A percentile compares a stretch with the other conserved stretches of the same genome.
phyloP scores from a whole-genome alignment of 2,113 vertebrate genomes.

The Aspiorhynchus laticeps region DNA sequence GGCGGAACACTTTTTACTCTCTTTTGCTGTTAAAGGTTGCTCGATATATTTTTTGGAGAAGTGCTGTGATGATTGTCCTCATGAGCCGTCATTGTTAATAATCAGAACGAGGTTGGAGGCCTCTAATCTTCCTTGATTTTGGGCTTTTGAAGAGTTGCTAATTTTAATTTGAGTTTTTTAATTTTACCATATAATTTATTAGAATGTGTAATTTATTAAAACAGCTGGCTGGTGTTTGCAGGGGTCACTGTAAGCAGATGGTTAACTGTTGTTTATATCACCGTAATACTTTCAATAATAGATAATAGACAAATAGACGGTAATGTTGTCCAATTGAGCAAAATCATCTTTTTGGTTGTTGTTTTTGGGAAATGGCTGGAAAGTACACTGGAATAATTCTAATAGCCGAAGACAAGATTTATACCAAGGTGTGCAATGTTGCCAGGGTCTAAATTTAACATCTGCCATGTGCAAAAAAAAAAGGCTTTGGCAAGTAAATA shows the following conservation, averaged over 20 bases:
- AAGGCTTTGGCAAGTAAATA: neutral
- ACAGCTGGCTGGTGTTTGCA: neutral
- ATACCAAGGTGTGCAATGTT: neutral
- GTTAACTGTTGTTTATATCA: neutral
- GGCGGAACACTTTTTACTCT: neutral
- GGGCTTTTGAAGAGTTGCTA: neutral
- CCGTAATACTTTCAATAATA: neutral
- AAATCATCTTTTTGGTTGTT: neutral
- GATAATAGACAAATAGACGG: neutral
- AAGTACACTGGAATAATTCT: neutral
- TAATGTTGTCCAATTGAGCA: neutral
- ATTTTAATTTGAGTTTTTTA: neutral
- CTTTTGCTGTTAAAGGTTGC: slow-evolving; percentile 9
- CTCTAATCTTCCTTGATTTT: neutral
- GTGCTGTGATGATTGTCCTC: neutral
- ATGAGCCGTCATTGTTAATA: neutral
- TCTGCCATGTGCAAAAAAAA: neutral
- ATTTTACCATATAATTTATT: neutral
- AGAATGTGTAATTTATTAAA: neutral
- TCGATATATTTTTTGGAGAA: neutral
- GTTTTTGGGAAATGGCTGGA: slow-evolving; percentile 1
- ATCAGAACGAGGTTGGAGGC: neutral
- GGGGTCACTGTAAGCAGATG: neutral
- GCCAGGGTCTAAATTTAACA: slow-evolving; percentile 3
- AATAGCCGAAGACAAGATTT: neutral